Percentiles rank a stretch among this genome's conserved stretches.
These are phyloP conservation scores for Augochlorella aurata DNA, from an alignment of 2,888 invertebrate genomes.

Conservation along the genomic window DNA sequence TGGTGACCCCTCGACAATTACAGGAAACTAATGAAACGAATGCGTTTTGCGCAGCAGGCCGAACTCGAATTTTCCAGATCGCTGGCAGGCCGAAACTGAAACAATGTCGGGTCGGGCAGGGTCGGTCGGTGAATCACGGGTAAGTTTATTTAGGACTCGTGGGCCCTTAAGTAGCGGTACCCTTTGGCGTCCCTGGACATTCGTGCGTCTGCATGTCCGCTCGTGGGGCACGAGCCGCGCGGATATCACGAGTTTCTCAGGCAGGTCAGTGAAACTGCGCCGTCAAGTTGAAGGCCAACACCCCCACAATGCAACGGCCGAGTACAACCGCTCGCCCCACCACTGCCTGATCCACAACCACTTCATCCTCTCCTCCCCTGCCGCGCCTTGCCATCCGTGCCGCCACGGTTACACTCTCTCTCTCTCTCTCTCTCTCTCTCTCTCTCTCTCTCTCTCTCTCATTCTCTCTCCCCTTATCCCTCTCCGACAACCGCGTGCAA, in stretches of 20 bases:
- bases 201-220: conserved; percentile 66
- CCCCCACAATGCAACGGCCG: conserved; percentile 81
- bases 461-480: conserved; percentile 26
- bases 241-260: conserved; percentile 80
- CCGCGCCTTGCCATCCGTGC: conserved; percentile 44
- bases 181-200: conserved; percentile 62
- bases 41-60: not conserved
- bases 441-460: conserved; percentile 9
- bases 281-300: conserved; percentile 83
- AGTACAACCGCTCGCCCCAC: conserved; percentile 63
- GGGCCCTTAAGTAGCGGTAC: conserved; percentile 69
- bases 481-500: conserved; percentile 14
- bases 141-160: conserved; percentile 59
- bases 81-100: conserved; percentile 20
- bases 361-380: conserved; percentile 53
- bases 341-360: conserved; percentile 57
- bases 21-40: not conserved
- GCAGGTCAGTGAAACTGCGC: conserved; percentile 82
- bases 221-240: conserved; percentile 74
- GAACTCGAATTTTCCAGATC: not conserved
- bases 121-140: conserved; percentile 7
- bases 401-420: conserved; percentile 21
- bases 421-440: conserved; percentile 22
- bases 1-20: not conserved
- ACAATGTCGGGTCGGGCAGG: conserved; percentile 44